These are phyloP conservation scores for Leptinotarsa juncta DNA, from an alignment of 2,888 invertebrate species.

Conservation along the genomic window DNA sequence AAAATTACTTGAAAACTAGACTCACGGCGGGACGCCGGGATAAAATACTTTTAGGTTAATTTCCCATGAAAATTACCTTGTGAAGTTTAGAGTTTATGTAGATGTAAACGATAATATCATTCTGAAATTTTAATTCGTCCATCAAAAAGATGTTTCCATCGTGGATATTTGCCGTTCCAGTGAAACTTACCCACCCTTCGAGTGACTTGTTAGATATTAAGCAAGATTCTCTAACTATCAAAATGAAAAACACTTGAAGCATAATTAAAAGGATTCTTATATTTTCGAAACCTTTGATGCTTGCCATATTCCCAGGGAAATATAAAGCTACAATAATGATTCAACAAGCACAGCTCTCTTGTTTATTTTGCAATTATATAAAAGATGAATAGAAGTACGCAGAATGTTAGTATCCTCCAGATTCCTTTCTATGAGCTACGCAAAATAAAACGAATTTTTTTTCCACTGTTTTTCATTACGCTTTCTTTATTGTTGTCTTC, in stretches of 20 bases:
- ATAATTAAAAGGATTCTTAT: not conserved
- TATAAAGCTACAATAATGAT: not conserved
- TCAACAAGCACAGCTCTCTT: not conserved
- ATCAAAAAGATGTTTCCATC: not conserved
- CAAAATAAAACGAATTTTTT: no score
- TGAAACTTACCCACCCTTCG: not conserved
- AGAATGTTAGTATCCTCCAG: no score
- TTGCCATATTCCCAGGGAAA: not conserved
- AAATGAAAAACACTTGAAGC: not conserved
- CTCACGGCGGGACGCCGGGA: slow-evolving; percentile 22
- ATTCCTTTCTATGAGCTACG: no score
- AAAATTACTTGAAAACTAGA: slow-evolving; percentile 39
- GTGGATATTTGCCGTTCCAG: not conserved
- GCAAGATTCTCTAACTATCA: not conserved
- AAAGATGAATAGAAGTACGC: not conserved
- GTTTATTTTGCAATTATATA: not conserved
- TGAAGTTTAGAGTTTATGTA: not conserved
- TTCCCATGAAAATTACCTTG: slow-evolving; percentile 36
- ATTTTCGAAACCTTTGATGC: not conserved
- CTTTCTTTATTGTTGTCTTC: no score
- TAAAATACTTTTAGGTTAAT: slow-evolving; percentile 30
- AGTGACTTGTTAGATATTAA: not conserved
- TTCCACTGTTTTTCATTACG: no score
- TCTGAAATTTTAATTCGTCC: not conserved
- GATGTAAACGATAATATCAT: slow-evolving; percentile 9